Evolutionary conservation across 2,888 invertebrate genomes (phyloP), one percentile per base, ranked within the genome.

Genomic region (Ichneumon xanthorius): DNA sequence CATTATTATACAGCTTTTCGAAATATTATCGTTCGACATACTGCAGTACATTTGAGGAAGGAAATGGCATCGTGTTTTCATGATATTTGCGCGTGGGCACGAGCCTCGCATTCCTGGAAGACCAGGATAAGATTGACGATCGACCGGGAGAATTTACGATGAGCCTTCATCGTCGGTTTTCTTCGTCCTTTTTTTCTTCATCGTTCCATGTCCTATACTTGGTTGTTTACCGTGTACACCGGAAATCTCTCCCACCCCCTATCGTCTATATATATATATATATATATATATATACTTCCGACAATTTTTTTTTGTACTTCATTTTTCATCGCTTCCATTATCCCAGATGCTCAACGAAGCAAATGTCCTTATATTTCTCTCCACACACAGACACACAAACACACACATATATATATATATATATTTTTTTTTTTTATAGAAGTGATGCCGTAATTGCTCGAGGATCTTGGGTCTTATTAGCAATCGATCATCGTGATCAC

Each of bases 401-500:
- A 55, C 55, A 55, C 53, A 55, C 19, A 55, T 1, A 22, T 5
- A 19, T 5, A 19, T 37, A 22, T 4, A 19, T 48, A 19, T 33
- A 26, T 37, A 70, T 50, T 55, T 33, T 19, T 19, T 50, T 55
- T 33, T 19, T 19, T 55, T 71, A 61, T 45, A 55, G 11, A 19
- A 58, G 53, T 71, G 71, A 73, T 63, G 68, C 78, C 61, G 77
- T 73, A 78, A 84, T 80, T 84, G 78, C 55, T 50, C 11, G 26
- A 68, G 40, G 40, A 81, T 73, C 58, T 78, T n/a, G 45, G 45
- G 50, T 61, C 73, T 68, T 81, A 85, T 85, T 80, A 76, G 79
- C 82, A 19, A 82, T 82, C 82, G 82, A 85, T 85, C 76, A 80
- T 82, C 78, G 68, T 19, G 37, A 78, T 79, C 75, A 75, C 73